Conservation (phyloP, 1,140 invertebrate genomes). For the Dinothrombium tinctorium region DNA sequence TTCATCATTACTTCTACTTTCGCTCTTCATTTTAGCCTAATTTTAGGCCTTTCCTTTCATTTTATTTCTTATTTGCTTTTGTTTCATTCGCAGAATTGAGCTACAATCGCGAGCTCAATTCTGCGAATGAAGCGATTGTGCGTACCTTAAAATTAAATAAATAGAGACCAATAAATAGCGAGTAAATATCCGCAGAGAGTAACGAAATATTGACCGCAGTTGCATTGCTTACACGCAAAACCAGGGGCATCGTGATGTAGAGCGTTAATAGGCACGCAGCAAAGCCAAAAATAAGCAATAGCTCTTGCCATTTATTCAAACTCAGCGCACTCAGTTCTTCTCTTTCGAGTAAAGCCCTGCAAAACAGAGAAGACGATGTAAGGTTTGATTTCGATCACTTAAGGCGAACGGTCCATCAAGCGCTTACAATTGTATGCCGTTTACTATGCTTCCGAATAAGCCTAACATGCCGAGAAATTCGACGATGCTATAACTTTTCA, state of each 20-base stretch:
- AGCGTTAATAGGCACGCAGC: constrained; percentile 42
- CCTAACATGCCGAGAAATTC: constrained; percentile 68
- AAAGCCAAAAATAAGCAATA: constrained; percentile 32
- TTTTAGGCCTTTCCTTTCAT: too few relatives aligned
- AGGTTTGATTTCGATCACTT: too few relatives aligned
- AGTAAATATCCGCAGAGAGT: constrained; percentile 61
- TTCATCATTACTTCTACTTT: too few relatives aligned
- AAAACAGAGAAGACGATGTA: too few relatives aligned
- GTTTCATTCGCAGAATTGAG: too few relatives aligned
- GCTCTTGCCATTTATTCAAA: constrained; percentile 15
- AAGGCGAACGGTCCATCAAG: too few relatives aligned
- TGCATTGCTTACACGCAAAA: constrained; percentile 52
- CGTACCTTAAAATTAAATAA: constrained; percentile 61
- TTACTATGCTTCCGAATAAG: constrained; percentile 50
- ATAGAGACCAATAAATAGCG: constrained; percentile 48
- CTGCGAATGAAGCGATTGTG: too few relatives aligned
- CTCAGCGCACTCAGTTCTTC: constrained; percentile 19
- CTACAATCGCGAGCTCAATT: too few relatives aligned
- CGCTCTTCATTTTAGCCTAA: too few relatives aligned
- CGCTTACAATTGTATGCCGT: constrained; percentile 49
- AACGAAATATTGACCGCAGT: constrained; percentile 56
- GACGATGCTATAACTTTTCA: constrained; percentile 43
- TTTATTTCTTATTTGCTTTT: too few relatives aligned
- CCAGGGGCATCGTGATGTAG: constrained; percentile 46
- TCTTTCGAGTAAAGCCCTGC: constrained; percentile 29